phyloP scores from a whole-genome alignment of 2,113 vertebrate species.

The Gorsachius goisagi region DNA sequence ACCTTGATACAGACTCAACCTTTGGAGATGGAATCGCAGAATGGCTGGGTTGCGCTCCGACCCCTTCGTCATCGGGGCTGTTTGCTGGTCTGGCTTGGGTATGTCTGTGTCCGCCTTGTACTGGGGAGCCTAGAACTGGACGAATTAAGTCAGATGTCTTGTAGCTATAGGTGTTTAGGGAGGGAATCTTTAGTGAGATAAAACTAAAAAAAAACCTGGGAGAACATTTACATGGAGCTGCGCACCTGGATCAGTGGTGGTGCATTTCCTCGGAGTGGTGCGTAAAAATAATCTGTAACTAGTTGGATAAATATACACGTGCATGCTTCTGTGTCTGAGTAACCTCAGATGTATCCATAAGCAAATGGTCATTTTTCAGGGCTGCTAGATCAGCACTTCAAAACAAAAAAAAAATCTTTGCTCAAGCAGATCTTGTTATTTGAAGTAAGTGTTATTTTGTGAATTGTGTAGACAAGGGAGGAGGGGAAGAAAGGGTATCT shows the following conservation, averaged over 20 bases:
- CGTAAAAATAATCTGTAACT: background rate
- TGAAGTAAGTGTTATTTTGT: background rate
- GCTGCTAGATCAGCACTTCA: background rate
- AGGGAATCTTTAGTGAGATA: background rate
- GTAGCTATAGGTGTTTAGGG: background rate
- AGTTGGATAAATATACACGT: background rate
- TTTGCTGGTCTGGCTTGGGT: background rate
- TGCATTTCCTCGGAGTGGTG: background rate
- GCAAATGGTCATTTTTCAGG: background rate
- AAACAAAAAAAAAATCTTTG: background rate
- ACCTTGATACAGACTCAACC: background rate
- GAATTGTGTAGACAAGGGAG: background rate
- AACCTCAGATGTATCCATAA: background rate
- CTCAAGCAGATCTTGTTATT: background rate
- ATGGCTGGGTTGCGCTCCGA: background rate
- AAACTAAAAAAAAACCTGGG: background rate
- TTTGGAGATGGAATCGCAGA: background rate
- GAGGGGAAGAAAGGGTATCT: background rate
- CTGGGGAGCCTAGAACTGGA: background rate
- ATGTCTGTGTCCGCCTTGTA: fast-evolving
- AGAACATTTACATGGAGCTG: fast-evolving
- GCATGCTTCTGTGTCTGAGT: fast-evolving
- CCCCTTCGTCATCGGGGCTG: fast-evolving
- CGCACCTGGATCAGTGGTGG: fast-evolving
- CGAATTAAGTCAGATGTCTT: background rate